Evolutionary conservation across 2,797 vertebrate genomes (phyloP).

Genomic region (Chrysolophus pictus): DNA sequence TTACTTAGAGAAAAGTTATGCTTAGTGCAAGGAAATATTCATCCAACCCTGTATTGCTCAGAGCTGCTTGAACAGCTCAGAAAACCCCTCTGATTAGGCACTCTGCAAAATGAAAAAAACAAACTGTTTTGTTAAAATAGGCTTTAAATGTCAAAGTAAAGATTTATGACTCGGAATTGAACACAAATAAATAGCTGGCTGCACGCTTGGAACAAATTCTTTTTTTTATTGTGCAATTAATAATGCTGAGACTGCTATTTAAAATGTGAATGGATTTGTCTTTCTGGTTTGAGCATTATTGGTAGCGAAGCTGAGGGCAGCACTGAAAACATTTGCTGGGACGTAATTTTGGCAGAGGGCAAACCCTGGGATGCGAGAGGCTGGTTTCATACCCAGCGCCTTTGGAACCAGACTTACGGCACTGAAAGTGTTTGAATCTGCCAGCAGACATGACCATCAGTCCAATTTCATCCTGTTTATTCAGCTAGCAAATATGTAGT

Average conservation of each 20-base stretch:
- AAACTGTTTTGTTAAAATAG: background rate
- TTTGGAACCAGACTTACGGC: background rate
- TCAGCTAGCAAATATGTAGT: conserved; percentile 33
- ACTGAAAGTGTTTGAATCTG: fast-evolving
- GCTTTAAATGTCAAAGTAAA: background rate
- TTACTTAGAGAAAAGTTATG: background rate
- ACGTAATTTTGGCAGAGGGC: background rate
- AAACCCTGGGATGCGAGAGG: background rate
- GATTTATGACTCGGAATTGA: background rate
- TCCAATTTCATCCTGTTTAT: background rate
- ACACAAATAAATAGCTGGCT: background rate
- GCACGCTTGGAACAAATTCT: background rate
- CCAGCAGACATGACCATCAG: background rate
- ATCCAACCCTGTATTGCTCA: background rate
- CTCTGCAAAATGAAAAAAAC: background rate
- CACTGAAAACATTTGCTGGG: background rate
- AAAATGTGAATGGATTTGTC: background rate
- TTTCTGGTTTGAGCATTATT: background rate
- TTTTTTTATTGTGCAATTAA: background rate
- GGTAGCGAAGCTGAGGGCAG: background rate
- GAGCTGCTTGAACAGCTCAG: background rate
- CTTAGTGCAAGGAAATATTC: background rate
- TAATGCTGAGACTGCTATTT: background rate
- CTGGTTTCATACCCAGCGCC: background rate
- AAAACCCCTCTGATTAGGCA: background rate